Evolutionary conservation across 2,888 invertebrate genomes (phyloP).

Genomic region (Platerodrilus igneus): DNA sequence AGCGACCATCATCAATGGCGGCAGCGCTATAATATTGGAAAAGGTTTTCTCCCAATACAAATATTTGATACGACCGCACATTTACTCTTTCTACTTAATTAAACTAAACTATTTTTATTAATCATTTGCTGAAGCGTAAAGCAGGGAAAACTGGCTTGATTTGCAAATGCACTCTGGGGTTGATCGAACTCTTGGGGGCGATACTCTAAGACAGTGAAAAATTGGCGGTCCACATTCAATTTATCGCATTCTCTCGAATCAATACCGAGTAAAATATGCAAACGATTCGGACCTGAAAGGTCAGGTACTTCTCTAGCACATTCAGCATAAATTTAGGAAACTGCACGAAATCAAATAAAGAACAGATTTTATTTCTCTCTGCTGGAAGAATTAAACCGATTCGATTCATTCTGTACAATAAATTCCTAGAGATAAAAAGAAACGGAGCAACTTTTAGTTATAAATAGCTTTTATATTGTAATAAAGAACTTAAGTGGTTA

Average conservation of each 20-base stretch:
- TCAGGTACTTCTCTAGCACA: conserved; percentile 36
- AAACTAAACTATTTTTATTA: too few relatives aligned
- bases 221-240: conserved; percentile 44
- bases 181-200: conserved; percentile 40
- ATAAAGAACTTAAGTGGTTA: conserved; percentile 19
- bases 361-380: too few relatives aligned
- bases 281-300: conserved; percentile 37
- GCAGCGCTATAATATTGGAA: too few relatives aligned
- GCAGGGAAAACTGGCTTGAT: too few relatives aligned
- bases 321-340: conserved; percentile 18
- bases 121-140: too few relatives aligned
- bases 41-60: conserved; percentile 35
- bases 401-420: neutral
- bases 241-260: conserved; percentile 40
- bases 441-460: conserved; percentile 4
- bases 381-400: too few relatives aligned
- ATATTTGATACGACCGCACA: conserved; percentile 34
- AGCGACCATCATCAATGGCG: conserved; percentile 20
- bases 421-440: neutral
- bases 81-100: too few relatives aligned
- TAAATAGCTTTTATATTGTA: too few relatives aligned
- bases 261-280: conserved; percentile 42
- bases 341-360: too few relatives aligned
- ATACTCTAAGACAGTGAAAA: conserved; percentile 45
- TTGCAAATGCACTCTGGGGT: conserved; percentile 41